Percentiles rank a stretch among this genome's conserved stretches.
Conservation (phyloP, 2,888 invertebrate species). For the Cybosia mesomella region DNA sequence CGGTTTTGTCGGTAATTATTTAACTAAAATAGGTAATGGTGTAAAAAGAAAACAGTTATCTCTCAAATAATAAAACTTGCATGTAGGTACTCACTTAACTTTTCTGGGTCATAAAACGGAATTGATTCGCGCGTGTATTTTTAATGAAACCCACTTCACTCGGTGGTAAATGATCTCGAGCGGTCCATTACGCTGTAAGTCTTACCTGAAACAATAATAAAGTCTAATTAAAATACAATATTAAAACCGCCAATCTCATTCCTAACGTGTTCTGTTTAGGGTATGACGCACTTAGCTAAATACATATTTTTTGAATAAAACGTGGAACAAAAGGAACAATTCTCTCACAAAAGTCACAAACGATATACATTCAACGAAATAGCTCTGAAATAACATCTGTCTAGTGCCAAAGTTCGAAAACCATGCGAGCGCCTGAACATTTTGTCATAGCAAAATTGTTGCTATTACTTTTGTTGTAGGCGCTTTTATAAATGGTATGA, state of each 20-base stretch:
- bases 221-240: conserved; percentile 21
- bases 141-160: conserved; percentile 9
- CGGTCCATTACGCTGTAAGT: conserved; percentile 11
- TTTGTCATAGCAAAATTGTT: conserved; percentile 37
- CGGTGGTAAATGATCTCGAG: conserved; percentile 13
- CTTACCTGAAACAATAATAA: conserved; percentile 50
- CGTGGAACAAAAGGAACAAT: neutral
- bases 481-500: conserved; percentile 21
- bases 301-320: conserved; percentile 14
- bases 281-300: conserved; percentile 10
- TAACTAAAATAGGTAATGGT: conserved; percentile 1
- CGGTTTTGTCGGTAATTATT: neutral
- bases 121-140: neutral
- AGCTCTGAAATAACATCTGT: conserved; percentile 20
- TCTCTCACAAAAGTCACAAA: conserved; percentile 11
- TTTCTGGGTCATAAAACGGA: conserved; percentile 19
- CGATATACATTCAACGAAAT: conserved; percentile 17
- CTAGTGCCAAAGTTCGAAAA: conserved; percentile 13
- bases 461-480: conserved; percentile 41
- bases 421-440: conserved; percentile 39
- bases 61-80: neutral
- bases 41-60: conserved; percentile 2
- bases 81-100: conserved; percentile 3
- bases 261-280: neutral
- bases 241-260: neutral